phyloP scores from a whole-genome alignment of 2,797 vertebrate species.

The Intellagama lesueurii region DNA sequence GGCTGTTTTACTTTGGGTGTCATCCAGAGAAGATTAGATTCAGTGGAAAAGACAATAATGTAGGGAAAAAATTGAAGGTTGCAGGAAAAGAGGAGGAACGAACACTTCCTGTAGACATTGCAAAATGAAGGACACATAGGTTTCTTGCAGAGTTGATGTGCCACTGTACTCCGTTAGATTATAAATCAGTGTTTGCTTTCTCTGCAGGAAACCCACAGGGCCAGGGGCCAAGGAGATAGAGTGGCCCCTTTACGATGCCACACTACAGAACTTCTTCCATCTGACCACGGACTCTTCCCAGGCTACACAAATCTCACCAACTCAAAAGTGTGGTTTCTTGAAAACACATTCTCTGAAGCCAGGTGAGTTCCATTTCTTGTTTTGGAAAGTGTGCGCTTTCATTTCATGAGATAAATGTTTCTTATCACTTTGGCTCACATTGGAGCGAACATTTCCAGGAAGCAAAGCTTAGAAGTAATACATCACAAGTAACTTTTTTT shows the following conservation, averaged over 20 bases:
- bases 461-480: too few relatives aligned
- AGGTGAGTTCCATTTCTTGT: not conserved
- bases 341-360: not conserved
- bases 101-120: too few relatives aligned
- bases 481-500: not conserved
- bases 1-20: too few relatives aligned
- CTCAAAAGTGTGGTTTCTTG: not conserved
- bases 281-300: not conserved
- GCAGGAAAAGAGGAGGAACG: not conserved
- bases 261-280: slow-evolving; percentile 4
- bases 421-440: not conserved
- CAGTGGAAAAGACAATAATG: too few relatives aligned
- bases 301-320: not conserved
- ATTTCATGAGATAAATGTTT: not conserved
- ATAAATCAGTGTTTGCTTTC: not conserved
- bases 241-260: slow-evolving; percentile 14
- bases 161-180: not conserved
- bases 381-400: not conserved
- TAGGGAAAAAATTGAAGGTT: too few relatives aligned
- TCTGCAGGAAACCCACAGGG: slow-evolving; percentile 2
- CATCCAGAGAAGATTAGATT: not conserved
- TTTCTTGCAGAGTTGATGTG: not conserved
- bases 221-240: not conserved
- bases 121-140: not conserved
- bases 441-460: not conserved